Percentiles rank a stretch among this genome's conserved stretches.
phyloP scores from a whole-genome alignment of 2,888 invertebrate species.

The Aleiodes alternator region DNA sequence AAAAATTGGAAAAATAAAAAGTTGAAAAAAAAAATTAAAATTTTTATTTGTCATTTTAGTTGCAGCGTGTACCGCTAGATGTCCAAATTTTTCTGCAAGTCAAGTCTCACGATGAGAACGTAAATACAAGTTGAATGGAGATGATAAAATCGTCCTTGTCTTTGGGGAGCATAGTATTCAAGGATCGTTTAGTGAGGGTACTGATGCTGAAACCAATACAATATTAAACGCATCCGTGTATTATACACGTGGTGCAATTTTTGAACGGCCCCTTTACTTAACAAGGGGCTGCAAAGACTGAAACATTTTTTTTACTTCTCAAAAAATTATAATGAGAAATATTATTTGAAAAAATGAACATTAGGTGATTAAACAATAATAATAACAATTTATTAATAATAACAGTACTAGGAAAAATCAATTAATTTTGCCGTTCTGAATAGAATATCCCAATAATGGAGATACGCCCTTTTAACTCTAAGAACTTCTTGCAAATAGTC shows the following conservation, averaged over 20 bases:
- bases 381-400: too few relatives aligned
- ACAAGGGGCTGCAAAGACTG: slow-evolving; percentile 65
- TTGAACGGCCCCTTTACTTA: slow-evolving; percentile 86
- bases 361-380: too few relatives aligned
- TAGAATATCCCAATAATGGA: too few relatives aligned
- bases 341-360: too few relatives aligned
- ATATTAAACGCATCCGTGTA: slow-evolving; percentile 79
- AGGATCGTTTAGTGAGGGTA: slow-evolving; percentile 91
- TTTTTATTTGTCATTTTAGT: background rate
- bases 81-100: slow-evolving; percentile 60
- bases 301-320: background rate
- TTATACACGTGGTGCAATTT: slow-evolving; percentile 84
- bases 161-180: slow-evolving; percentile 90
- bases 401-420: too few relatives aligned
- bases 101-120: background rate
- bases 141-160: slow-evolving; percentile 81
- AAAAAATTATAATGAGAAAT: too few relatives aligned
- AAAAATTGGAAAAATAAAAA: background rate
- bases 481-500: too few relatives aligned
- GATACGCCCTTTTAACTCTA: too few relatives aligned
- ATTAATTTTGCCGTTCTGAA: too few relatives aligned
- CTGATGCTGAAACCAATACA: slow-evolving; percentile 87
- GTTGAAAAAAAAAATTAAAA: too few relatives aligned
- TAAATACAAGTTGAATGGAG: slow-evolving; percentile 27
- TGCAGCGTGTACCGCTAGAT: slow-evolving; percentile 54